phyloP scores from a whole-genome alignment of 2,113 vertebrate species.

The Vulpes lagopus region DNA sequence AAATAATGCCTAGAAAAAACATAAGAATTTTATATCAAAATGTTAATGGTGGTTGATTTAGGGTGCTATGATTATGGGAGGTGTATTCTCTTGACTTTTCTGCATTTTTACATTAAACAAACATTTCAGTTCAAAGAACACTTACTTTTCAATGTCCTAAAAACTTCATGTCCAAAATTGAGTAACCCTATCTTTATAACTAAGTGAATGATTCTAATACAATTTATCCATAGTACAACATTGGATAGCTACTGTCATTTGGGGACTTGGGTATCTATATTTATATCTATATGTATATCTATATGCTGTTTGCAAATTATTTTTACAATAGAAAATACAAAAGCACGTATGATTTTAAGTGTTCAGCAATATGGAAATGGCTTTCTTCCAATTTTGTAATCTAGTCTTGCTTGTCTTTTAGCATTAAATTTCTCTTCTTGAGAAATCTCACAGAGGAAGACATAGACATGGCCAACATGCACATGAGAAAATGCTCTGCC shows the following conservation, averaged over 20 bases:
- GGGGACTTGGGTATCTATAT: not conserved
- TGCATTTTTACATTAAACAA: not conserved
- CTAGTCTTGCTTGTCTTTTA: constrained; percentile 59
- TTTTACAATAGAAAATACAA: constrained; percentile 68
- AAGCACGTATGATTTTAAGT: constrained; percentile 15
- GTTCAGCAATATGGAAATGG: constrained; percentile 63
- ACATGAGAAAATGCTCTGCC: no score
- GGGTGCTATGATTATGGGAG: not conserved
- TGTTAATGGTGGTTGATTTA: not conserved
- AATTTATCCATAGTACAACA: not conserved
- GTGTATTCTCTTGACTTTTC: not conserved
- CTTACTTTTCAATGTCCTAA: constrained; percentile 12
- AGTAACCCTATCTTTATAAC: not conserved
- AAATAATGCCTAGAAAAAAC: not conserved
- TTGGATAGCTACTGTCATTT: not conserved
- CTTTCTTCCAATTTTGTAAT: constrained; percentile 59
- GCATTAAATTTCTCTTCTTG: not conserved
- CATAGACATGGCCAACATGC: no score
- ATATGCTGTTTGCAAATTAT: constrained; percentile 69
- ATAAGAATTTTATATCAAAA: not conserved
- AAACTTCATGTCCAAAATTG: not conserved
- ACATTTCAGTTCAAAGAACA: constrained; percentile 2
- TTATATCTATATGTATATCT: constrained; percentile 6
- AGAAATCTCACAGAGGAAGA: no score
- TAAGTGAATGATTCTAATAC: not conserved